phyloP scores from a whole-genome alignment of 2,888 invertebrate genomes.

The Hetaerina titia region DNA sequence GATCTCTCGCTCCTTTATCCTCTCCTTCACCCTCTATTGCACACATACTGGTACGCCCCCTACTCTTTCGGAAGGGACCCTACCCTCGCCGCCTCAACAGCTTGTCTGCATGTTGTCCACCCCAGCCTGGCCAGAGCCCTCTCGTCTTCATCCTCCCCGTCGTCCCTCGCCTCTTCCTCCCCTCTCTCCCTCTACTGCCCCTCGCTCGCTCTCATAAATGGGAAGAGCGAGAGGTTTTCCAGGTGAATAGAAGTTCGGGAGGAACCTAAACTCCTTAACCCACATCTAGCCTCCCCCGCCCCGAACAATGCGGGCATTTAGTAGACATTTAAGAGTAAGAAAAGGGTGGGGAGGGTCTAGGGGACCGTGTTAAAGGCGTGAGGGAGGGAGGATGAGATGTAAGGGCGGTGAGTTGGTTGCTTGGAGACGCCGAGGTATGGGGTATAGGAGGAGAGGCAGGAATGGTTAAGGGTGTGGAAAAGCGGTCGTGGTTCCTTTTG shows the following conservation, averaged over 20 bases:
- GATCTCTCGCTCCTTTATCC: neutral
- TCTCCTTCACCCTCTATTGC: neutral
- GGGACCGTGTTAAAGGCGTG: neutral
- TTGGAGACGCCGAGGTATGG: neutral
- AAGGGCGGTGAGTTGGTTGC: neutral
- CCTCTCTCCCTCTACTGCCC: neutral
- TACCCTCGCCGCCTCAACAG: neutral
- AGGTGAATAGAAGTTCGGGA: neutral
- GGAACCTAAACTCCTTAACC: neutral
- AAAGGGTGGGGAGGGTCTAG: neutral
- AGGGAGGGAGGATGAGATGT: neutral
- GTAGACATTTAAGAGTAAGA: slow-evolving; percentile 38
- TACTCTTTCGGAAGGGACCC: no score
- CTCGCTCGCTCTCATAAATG: neutral
- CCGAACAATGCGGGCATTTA: slow-evolving; percentile 43
- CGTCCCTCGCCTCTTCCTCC: neutral
- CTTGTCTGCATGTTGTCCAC: neutral
- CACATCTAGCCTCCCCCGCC: neutral
- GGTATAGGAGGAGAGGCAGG: neutral
- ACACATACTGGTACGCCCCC: neutral
- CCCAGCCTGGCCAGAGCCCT: neutral
- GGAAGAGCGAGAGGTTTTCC: neutral
- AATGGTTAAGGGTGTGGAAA: slow-evolving; percentile 26
- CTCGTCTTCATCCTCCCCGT: neutral
- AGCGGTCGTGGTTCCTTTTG: neutral